A percentile compares a stretch with the other conserved stretches of the same genome.
Evolutionary conservation across 2,797 vertebrate genomes (phyloP).

Genomic region (Lycodopsis pacificus): DNA sequence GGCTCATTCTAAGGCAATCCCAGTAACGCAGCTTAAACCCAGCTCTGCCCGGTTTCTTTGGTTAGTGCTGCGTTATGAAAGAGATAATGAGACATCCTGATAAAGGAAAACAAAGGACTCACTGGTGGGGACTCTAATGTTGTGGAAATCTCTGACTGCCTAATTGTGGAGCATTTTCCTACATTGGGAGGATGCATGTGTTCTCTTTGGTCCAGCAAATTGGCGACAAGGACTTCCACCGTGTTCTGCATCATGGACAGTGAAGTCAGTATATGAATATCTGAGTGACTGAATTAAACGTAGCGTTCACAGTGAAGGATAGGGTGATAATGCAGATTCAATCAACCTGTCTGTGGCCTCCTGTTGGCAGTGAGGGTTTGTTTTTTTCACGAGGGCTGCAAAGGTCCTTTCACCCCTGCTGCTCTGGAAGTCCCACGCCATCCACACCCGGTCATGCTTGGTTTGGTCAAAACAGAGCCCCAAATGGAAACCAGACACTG

Average conservation of each 20-base stretch:
- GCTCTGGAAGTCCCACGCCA: slow-evolving; percentile 32
- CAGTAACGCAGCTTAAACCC: background rate
- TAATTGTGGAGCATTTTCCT: background rate
- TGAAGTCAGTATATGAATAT: background rate
- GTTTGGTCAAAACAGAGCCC: slow-evolving; percentile 66
- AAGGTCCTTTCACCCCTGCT: slow-evolving; percentile 38
- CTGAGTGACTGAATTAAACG: background rate
- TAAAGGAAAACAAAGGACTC: slow-evolving; percentile 4
- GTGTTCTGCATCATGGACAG: background rate
- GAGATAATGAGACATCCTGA: slow-evolving; percentile 23
- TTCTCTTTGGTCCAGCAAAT: background rate
- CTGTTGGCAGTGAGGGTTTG: slow-evolving; percentile 6
- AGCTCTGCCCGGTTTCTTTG: background rate
- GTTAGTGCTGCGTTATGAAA: slow-evolving; percentile 4
- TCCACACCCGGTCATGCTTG: slow-evolving; percentile 58
- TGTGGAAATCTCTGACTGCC: background rate
- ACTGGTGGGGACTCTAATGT: slow-evolving; percentile 1
- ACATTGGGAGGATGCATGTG: background rate
- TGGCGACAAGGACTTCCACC: background rate
- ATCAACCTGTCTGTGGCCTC: slow-evolving; percentile 2
- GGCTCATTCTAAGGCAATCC: too few relatives aligned
- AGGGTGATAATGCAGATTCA: background rate
- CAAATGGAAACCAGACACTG: slow-evolving; percentile 61
- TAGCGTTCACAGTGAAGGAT: background rate
- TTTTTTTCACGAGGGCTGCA: slow-evolving; percentile 14